Evolutionary conservation across 2,113 vertebrate species (phyloP).

Genomic region (Macaca fascicularis): T2T-MFA8v1.1 NC_088377.1:98413501-98414000

Average conservation of each 20-base stretch:
- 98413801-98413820: not conserved
- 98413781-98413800: not conserved
- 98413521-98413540: slow-evolving; percentile 98
- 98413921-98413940: not conserved
- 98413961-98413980: not conserved
- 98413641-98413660: not conserved
- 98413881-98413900: not conserved
- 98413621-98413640: not conserved
- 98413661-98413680: not conserved
- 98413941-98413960: not conserved
- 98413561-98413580: slow-evolving; percentile 97
- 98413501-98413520: slow-evolving; percentile 99
- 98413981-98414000: not conserved
- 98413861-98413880: not conserved
- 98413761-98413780: not conserved
- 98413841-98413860: not conserved
- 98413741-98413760: not conserved
- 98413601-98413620: slow-evolving; percentile 99
- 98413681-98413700: not conserved
- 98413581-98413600: slow-evolving; percentile 97
- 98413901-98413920: not conserved
- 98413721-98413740: not conserved
- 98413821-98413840: not conserved
- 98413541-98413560: slow-evolving; percentile 94
- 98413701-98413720: not conserved